Evolutionary conservation across 2,113 vertebrate species (phyloP).

Genomic region (Mesitornis unicolor): DNA sequence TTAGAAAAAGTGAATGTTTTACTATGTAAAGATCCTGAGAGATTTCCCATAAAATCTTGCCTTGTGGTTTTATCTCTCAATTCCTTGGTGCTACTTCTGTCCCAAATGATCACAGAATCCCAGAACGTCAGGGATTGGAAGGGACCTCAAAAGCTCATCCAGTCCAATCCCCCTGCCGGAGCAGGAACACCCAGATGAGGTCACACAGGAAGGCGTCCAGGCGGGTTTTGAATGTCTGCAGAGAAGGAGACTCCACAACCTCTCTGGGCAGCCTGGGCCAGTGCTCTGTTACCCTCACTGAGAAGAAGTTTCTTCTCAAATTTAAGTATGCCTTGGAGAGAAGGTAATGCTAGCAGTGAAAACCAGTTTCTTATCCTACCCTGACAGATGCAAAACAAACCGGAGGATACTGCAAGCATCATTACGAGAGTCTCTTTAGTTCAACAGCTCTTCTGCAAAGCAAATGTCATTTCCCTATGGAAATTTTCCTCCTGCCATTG

Average conservation of each 20-base stretch:
- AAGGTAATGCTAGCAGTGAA: neutral
- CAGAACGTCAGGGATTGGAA: too few relatives aligned
- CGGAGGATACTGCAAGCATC: neutral
- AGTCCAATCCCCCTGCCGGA: too few relatives aligned
- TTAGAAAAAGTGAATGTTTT: neutral
- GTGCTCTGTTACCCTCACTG: too few relatives aligned
- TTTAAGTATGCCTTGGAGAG: neutral
- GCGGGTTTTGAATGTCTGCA: too few relatives aligned
- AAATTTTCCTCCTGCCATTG: neutral
- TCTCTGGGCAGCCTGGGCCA: too few relatives aligned
- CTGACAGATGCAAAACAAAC: neutral
- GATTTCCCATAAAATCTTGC: neutral
- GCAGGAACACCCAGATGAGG: too few relatives aligned
- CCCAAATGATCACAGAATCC: too few relatives aligned
- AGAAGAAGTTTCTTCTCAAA: too few relatives aligned
- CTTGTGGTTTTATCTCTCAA: neutral
- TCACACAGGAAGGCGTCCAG: too few relatives aligned
- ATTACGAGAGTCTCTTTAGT: neutral
- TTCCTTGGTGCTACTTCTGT: neutral
- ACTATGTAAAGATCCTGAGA: neutral
- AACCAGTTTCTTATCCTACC: neutral
- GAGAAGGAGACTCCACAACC: too few relatives aligned
- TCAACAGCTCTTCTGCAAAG: neutral
- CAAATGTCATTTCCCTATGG: neutral
- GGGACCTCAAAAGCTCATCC: too few relatives aligned